A percentile compares a stretch with the other conserved stretches of the same genome.
Evolutionary conservation across 2,113 vertebrate genomes (phyloP).

Genomic region (Ploceus nigricollis): DNA sequence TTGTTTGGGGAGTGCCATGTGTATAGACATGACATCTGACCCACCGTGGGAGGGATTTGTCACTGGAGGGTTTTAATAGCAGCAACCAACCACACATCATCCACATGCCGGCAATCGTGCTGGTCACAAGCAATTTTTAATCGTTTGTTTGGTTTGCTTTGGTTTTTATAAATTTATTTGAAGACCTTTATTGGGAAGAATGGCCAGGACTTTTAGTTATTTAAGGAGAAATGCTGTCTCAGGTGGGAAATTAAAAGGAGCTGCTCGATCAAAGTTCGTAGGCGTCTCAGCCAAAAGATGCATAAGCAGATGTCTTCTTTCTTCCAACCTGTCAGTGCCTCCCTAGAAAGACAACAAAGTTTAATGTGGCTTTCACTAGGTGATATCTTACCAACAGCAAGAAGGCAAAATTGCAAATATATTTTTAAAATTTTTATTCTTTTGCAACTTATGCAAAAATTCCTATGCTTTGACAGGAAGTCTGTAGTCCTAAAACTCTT

Average conservation of each 20-base stretch:
- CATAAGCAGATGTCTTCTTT: not conserved
- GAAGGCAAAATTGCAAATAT: not conserved
- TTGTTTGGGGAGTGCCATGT: not conserved
- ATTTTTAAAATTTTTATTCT: not conserved
- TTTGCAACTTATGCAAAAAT: not conserved
- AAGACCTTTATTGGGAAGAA: not conserved
- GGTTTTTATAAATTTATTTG: not conserved
- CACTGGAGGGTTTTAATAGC: not conserved
- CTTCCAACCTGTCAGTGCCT: not conserved
- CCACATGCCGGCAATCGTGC: not conserved
- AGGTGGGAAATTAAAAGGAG: not conserved
- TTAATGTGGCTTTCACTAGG: not conserved
- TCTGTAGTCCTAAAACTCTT: not conserved
- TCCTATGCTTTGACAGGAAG: not conserved
- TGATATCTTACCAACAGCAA: not conserved
- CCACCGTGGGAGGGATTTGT: not conserved
- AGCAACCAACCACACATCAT: not conserved
- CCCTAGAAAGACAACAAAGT: not conserved
- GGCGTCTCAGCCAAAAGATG: fast-evolving
- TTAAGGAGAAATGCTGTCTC: not conserved
- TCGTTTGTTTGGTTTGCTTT: not conserved
- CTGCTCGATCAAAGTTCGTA: not conserved
- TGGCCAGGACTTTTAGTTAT: not conserved
- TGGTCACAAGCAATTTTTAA: not conserved
- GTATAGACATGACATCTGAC: not conserved